Conservation (phyloP, 2,113 vertebrate genomes). For the Gallinago jamesoni region DNA sequence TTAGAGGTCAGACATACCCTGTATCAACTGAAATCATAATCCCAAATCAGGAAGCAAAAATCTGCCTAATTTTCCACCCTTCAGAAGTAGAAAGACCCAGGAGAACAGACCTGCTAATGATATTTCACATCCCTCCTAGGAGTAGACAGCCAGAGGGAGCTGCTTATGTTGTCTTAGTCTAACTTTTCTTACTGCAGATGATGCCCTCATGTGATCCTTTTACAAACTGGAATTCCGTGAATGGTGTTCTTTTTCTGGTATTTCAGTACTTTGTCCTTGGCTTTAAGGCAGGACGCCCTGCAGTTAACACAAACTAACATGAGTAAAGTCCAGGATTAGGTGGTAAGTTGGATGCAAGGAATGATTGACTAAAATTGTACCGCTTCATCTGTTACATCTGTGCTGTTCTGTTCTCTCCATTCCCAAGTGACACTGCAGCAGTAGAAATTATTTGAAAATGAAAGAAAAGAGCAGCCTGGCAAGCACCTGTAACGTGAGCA, state of each 20-base stretch:
- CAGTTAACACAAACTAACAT: neutral
- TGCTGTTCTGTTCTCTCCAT: neutral
- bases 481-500: neutral
- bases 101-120: neutral
- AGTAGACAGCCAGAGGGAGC: neutral
- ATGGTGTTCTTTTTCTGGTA: neutral
- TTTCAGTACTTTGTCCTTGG: neutral
- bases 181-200: neutral
- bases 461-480: neutral
- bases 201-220: neutral
- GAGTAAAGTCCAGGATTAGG: neutral
- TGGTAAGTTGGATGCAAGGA: neutral
- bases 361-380: neutral
- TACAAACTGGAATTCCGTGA: neutral
- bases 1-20: neutral
- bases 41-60: neutral
- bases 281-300: neutral
- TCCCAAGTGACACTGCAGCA: neutral
- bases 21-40: neutral
- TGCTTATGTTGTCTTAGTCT: neutral
- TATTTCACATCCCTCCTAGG: neutral
- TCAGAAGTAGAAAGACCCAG: neutral
- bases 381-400: neutral
- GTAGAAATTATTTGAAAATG: neutral
- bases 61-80: neutral